Base-by-base conservation (phyloP, 2,888 invertebrate genomes). In the Alsophila aescularia region DNA sequence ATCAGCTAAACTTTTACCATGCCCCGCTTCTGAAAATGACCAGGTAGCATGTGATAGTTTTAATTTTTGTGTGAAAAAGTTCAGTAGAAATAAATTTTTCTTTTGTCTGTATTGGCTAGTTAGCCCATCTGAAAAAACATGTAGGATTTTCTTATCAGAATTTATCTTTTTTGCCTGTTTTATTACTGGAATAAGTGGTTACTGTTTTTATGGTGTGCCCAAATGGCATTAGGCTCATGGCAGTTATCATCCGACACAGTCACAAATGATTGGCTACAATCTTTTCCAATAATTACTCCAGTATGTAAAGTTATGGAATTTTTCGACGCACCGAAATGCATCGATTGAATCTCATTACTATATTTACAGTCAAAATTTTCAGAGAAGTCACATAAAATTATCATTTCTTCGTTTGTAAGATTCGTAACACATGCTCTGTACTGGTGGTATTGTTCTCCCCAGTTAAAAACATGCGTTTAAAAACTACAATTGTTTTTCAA, bases 251-350 rank as follows among this genome's bases (percentile, higher is more conserved):
- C 34, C 16, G 54, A 54, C 5, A 55, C 27, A 16, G 55, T 41
- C 4, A 13, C 32, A 36, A 55, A 45, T n/a, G 40, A 29, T 14
- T 41, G 24, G 15, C 4, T 2, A 18, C 35, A 18, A 2, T 36
- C 43, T 35, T 35, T 40, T 6, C 13, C 24, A 24, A 35, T 31
- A 10, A 47, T 18, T 9, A 47, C 41, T 10, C 34, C 45, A 13
- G 36, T 41, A 35, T 47, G 43, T 10, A 54, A 27, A 9, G 37
- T 37, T 31, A 54, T 50, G 12, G 40, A 40, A 40, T 24, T 40
- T 40, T 58, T 58, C 10, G 58, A 52, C 12, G 39, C 51, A 2
- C 58, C 58, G 27, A 51, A 58, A 37, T 58, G 58, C 14, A 47
- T 40, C 9, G 58, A 31, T 16, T 58, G 52, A 4, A 58, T 37